Evolutionary conservation across 2,113 vertebrate species (phyloP).

Genomic region (Marcusenius ussheri): DNA sequence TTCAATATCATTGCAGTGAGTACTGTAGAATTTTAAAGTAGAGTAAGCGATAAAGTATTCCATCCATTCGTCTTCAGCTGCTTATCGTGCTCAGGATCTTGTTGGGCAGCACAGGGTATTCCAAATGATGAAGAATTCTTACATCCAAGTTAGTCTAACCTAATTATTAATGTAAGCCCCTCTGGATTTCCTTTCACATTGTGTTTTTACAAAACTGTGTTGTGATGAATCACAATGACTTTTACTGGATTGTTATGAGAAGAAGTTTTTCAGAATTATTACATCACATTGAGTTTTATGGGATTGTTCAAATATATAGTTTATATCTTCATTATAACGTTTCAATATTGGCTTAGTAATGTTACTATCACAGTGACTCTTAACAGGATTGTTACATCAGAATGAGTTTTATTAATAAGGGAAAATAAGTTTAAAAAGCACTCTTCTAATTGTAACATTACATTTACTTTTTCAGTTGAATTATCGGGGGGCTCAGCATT

Average conservation of each 20-base stretch:
- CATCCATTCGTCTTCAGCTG: not conserved
- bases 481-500: not conserved
- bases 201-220: not conserved
- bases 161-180: not conserved
- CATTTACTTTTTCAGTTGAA: not conserved
- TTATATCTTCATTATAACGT: not conserved
- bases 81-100: not conserved
- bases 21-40: not conserved
- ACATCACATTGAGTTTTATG: not conserved
- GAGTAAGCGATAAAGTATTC: not conserved
- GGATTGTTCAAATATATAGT: not conserved
- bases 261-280: not conserved
- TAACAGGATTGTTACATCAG: not conserved
- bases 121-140: not conserved
- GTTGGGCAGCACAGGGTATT: not conserved
- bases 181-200: not conserved
- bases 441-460: not conserved
- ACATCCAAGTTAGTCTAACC: not conserved
- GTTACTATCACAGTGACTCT: not conserved
- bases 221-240: not conserved
- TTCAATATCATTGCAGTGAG: slow-evolving; percentile 90
- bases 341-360: not conserved
- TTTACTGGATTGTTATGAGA: not conserved
- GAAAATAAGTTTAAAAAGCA: not conserved
- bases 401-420: not conserved